phyloP scores from a whole-genome alignment of 1,140 invertebrate species.

The Monomorium pharaonis region DNA sequence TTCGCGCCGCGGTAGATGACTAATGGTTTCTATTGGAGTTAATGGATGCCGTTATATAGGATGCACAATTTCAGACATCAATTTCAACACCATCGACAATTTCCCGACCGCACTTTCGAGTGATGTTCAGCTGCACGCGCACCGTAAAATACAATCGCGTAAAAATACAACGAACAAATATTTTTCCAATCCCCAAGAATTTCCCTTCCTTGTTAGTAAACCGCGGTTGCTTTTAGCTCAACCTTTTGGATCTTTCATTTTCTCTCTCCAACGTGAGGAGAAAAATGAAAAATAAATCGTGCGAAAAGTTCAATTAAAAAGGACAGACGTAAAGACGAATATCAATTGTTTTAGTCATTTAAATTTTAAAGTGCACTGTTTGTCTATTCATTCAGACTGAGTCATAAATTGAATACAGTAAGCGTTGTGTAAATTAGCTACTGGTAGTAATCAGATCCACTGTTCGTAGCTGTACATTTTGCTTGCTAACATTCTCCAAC shows the following conservation, averaged over 20 bases:
- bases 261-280: no score
- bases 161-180: neutral
- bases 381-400: neutral
- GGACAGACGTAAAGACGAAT: neutral
- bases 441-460: neutral
- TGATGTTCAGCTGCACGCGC: neutral
- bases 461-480: neutral
- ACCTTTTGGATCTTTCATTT: no score
- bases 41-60: constrained; percentile 13
- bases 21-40: constrained; percentile 51
- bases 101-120: neutral
- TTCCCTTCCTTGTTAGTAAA: neutral
- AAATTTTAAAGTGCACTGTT: neutral
- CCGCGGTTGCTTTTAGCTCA: no score
- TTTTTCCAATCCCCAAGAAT: neutral
- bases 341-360: neutral
- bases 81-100: constrained; percentile 34
- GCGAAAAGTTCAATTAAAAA: no score
- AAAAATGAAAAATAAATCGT: no score
- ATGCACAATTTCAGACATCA: constrained; percentile 35
- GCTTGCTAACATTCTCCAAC: neutral
- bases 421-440: no score
- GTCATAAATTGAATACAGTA: no score
- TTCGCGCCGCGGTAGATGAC: constrained; percentile 24
- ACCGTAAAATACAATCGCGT: neutral